Percentiles rank a stretch among this genome's conserved stretches.
phyloP scores from a whole-genome alignment of 2,113 vertebrate species.

The Gobio gobio region DNA sequence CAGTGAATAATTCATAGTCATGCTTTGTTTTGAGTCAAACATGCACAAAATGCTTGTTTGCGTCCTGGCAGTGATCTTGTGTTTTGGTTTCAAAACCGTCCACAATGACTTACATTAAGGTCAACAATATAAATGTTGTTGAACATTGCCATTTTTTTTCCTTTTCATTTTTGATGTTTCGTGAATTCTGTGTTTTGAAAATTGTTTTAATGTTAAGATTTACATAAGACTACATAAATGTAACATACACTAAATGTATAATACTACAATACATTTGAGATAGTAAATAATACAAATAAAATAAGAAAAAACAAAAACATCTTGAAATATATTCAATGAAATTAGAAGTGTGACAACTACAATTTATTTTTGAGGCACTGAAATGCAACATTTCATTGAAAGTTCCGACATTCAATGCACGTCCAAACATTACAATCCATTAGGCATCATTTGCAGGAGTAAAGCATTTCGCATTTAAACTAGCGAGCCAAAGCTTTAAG shows the following conservation, averaged over 20 bases:
- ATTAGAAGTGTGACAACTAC: too few species aligned
- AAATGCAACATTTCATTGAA: not conserved
- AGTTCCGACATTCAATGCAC: not conserved
- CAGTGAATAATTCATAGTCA: not conserved
- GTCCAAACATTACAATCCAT: not conserved
- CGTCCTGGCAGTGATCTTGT: not conserved
- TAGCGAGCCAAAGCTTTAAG: not conserved
- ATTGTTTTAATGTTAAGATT: too few species aligned
- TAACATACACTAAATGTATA: too few species aligned
- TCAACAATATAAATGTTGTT: too few species aligned
- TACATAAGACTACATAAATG: too few species aligned
- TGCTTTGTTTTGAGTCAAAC: not conserved
- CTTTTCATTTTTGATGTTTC: too few species aligned
- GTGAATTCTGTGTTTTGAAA: too few species aligned
- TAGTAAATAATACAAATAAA: too few species aligned
- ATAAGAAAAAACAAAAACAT: too few species aligned
- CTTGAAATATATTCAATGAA: too few species aligned
- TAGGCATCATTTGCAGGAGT: not conserved
- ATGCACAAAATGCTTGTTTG: conserved; percentile 16
- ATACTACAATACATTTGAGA: too few species aligned
- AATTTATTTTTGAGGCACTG: not conserved
- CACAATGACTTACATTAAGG: not conserved
- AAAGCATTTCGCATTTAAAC: not conserved
- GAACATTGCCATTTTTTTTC: too few species aligned
- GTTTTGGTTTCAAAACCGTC: not conserved